Percentiles rank a stretch among this genome's conserved stretches.
These are phyloP conservation scores for Sphenodon punctatus DNA, from an alignment of 2,797 vertebrate species.

Conservation along the genomic window DNA sequence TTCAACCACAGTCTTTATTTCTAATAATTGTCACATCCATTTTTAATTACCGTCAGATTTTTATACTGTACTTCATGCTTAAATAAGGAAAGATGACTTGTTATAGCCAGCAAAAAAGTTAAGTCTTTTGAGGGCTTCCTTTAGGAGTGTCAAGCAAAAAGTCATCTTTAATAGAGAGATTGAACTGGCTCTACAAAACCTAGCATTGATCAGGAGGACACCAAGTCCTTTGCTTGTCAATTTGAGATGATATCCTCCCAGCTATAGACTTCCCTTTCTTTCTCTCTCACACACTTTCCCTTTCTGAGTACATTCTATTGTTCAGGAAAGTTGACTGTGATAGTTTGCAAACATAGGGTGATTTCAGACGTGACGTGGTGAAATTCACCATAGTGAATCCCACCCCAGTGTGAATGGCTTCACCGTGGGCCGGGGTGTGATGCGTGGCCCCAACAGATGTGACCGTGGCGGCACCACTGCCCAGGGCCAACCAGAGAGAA, in stretches of 20 bases:
- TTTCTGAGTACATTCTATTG: too few species aligned
- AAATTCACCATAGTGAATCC: too few species aligned
- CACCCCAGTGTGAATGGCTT: too few species aligned
- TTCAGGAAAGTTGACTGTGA: too few species aligned
- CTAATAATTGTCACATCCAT: background rate
- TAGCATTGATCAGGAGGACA: background rate
- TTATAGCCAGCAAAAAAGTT: background rate
- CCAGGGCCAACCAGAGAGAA: too few species aligned
- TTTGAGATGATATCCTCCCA: background rate
- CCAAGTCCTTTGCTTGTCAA: background rate
- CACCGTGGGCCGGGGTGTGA: too few species aligned
- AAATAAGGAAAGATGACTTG: background rate
- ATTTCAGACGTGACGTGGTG: too few species aligned
- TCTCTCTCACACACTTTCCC: background rate
- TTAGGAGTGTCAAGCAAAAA: background rate
- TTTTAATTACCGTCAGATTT: constrained; percentile 8
- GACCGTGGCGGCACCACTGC: too few species aligned
- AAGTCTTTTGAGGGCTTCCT: background rate
- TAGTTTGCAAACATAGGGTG: too few species aligned
- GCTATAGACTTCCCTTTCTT: background rate
- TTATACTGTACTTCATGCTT: background rate
- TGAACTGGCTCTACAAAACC: background rate
- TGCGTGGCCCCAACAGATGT: too few species aligned
- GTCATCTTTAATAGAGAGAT: background rate
- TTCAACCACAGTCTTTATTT: background rate